Evolutionary conservation across 2,113 vertebrate genomes (phyloP).

Genomic region (Hystrix brachyura): DNA sequence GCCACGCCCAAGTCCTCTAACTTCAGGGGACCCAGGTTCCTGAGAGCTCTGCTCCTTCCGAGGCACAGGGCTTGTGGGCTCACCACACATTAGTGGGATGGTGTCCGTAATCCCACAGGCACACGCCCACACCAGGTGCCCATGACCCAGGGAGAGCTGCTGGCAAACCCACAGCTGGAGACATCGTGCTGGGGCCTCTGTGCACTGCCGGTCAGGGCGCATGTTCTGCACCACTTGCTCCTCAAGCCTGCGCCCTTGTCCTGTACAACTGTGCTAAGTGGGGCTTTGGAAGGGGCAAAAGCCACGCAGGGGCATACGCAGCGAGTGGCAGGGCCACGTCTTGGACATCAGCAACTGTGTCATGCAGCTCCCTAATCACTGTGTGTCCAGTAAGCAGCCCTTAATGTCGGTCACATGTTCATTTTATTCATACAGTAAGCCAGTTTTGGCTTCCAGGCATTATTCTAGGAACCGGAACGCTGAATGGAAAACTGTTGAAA

Average conservation of each 20-base stretch:
- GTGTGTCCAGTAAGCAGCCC: neutral
- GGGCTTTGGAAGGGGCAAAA: neutral
- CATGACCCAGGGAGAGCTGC: neutral
- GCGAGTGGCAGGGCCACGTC: neutral
- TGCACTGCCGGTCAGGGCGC: neutral
- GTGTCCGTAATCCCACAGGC: neutral
- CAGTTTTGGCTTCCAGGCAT: neutral
- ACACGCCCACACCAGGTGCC: neutral
- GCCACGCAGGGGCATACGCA: neutral
- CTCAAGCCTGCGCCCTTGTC: neutral
- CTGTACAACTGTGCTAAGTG: neutral
- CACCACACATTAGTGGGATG: neutral
- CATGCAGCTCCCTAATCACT: neutral
- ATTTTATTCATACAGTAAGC: neutral
- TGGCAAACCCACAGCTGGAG: slow-evolving; percentile 2
- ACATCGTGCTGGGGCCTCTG: neutral
- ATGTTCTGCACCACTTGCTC: neutral
- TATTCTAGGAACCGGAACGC: neutral
- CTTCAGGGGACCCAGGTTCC: neutral
- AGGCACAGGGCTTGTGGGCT: neutral
- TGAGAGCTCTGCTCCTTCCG: neutral
- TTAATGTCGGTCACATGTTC: neutral
- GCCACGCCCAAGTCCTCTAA: neutral
- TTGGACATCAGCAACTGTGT: neutral
- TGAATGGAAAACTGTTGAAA: neutral